Evolutionary conservation across 2,888 invertebrate species (phyloP).

Genomic region (Choreutis nemorana): DNA sequence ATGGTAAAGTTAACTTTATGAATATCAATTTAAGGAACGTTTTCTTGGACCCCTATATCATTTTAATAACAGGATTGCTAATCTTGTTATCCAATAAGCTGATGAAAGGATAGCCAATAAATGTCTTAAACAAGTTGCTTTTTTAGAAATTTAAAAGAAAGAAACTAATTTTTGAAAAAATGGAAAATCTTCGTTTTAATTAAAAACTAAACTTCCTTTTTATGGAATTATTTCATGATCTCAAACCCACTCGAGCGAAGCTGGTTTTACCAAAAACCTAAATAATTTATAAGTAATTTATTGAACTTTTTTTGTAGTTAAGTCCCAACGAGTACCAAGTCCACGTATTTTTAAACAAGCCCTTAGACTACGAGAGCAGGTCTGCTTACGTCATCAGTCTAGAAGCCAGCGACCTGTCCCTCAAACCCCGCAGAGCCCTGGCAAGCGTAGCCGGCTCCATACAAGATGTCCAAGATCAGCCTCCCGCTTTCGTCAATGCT

Average conservation of each 20-base stretch:
- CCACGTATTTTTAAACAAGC: constrained; percentile 69
- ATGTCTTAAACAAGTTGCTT: no score
- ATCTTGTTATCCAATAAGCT: no score
- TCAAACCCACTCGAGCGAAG: no score
- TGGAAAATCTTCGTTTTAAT: no score
- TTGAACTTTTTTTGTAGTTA: constrained; percentile 40
- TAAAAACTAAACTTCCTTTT: no score
- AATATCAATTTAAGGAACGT: no score
- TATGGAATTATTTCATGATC: no score
- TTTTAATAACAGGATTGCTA: no score
- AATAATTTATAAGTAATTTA: neutral
- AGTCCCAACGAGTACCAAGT: constrained; percentile 68
- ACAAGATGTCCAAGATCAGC: constrained; percentile 83
- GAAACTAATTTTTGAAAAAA: no score
- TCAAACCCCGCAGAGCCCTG: constrained; percentile 69
- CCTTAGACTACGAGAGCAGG: constrained; percentile 80
- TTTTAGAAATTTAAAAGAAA: neutral
- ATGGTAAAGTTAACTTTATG: constrained; percentile 53
- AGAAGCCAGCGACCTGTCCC: constrained; percentile 71
- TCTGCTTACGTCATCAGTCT: constrained; percentile 76
- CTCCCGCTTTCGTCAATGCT: constrained; percentile 80
- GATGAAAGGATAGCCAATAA: no score
- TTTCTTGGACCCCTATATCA: neutral
- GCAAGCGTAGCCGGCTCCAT: constrained; percentile 80
- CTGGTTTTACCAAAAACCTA: no score